Evolutionary conservation across 2,888 invertebrate genomes (phyloP), one percentile per base, ranked within the genome.

Genomic region (Aporophyla nigra): DNA sequence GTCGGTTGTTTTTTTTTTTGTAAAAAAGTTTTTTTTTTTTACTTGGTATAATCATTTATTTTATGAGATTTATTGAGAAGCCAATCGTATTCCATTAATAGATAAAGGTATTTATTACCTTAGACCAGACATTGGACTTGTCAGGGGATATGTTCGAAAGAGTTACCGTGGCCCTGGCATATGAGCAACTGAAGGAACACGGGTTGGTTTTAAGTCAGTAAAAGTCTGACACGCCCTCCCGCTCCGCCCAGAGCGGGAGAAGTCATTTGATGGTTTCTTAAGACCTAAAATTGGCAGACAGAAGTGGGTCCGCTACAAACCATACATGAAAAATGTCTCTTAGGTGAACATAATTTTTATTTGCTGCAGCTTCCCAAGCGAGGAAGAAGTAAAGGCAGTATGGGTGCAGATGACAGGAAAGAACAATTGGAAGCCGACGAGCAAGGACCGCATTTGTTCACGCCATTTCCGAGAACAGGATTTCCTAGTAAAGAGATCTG

Each of bases 381-480:
- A 61, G 5, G 27, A 24, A 0, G 82, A 84, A 0, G 4, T 49
- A 0, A 46, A 3, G 0, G 16, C 10, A 0, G 67, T 40, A 5
- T 79, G 79, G 79, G 1, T 79, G 0, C 58, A 59, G 0, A 58
- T 54, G 63, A 68, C 78, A 1, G 83, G 62, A 0, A 1, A 33
- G 12, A 4, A 40, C 0, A 27, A 33, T 5, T n/a, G 71, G 82
- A 0, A 14, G 6, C 77, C 82, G 7, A 19, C 12, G 0, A 7
- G 43, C 0, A 51, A n/a, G 0, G n/a, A 77, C 1, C n/a, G 1
- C 0, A 2, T 83, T 0, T 83, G 83, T 4, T 82, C 82, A 0
- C 69, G 54, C 0, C 83, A 83, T 0, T 83, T 83, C 4, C 24
- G 83, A 0, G 83, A 83, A 0, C 63, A 0, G 0, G 83, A 83